A percentile compares a stretch with the other conserved stretches of the same genome.
Conservation (phyloP, 2,113 vertebrate genomes). For the Malurus cyaneus region DNA sequence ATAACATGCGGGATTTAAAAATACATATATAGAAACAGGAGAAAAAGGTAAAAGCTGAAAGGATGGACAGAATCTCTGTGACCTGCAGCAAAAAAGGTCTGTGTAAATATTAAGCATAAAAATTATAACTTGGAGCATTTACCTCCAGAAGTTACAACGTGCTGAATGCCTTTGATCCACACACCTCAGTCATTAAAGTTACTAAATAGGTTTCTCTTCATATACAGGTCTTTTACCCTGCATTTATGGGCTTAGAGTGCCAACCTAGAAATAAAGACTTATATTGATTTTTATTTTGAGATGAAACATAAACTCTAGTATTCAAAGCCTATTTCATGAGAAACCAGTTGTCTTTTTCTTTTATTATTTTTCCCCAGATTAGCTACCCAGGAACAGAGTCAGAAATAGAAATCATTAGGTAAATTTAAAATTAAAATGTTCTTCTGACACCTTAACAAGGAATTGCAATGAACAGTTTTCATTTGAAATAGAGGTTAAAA, state of each 20-base stretch:
- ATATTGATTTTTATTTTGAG: conserved; percentile 31
- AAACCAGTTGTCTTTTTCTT: background rate
- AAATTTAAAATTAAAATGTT: background rate
- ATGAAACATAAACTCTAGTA: background rate
- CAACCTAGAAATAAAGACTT: conserved; percentile 9
- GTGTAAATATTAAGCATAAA: conserved; percentile 3
- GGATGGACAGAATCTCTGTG: background rate
- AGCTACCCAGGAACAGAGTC: background rate
- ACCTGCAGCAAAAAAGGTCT: background rate
- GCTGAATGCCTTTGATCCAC: conserved; percentile 4
- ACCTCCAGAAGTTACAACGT: background rate
- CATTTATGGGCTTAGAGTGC: conserved; percentile 13
- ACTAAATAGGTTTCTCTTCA: conserved; percentile 20
- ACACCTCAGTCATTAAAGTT: background rate
- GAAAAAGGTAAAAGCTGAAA: background rate
- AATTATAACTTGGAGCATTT: background rate
- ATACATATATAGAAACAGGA: background rate
- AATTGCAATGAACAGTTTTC: background rate
- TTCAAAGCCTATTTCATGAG: background rate
- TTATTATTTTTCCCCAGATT: background rate
- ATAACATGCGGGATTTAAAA: background rate
- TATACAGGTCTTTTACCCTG: background rate
- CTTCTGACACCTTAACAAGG: background rate
- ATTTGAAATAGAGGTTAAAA: background rate
- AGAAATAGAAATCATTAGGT: background rate